A percentile compares a stretch with the other conserved stretches of the same genome.
Conservation (phyloP, 2,888 invertebrate genomes). For the Aspidiotus destructor region DNA sequence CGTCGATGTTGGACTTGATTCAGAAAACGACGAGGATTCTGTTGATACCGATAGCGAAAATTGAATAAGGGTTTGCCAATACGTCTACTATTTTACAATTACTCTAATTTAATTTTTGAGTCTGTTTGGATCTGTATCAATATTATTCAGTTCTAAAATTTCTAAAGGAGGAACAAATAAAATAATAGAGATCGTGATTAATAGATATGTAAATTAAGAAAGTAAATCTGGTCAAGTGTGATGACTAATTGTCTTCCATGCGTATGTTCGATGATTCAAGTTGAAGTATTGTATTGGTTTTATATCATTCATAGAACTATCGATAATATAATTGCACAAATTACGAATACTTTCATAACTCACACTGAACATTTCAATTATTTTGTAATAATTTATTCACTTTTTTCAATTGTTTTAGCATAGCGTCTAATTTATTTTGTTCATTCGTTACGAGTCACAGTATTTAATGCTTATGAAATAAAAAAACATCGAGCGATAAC, state of each 20-base stretch:
- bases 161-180: neutral
- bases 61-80: neutral
- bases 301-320: neutral
- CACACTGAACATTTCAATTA: too few relatives aligned
- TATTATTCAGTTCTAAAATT: neutral
- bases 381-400: neutral
- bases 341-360: neutral
- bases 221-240: too few relatives aligned
- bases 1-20: neutral
- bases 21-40: neutral
- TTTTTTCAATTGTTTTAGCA: neutral
- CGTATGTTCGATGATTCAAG: neutral
- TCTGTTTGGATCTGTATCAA: neutral
- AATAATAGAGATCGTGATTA: neutral
- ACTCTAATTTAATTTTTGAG: neutral
- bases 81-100: neutral
- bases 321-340: neutral
- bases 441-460: too few relatives aligned
- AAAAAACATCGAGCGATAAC: neutral
- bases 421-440: too few relatives aligned
- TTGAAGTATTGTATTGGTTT: neutral
- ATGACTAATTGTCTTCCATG: neutral
- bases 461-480: too few relatives aligned
- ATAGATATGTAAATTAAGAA: too few relatives aligned
- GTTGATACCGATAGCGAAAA: neutral